Evolutionary conservation across 92 coral and sea anemone genomes (phyloP).

Genomic region (Paramuricea clavata): DNA sequence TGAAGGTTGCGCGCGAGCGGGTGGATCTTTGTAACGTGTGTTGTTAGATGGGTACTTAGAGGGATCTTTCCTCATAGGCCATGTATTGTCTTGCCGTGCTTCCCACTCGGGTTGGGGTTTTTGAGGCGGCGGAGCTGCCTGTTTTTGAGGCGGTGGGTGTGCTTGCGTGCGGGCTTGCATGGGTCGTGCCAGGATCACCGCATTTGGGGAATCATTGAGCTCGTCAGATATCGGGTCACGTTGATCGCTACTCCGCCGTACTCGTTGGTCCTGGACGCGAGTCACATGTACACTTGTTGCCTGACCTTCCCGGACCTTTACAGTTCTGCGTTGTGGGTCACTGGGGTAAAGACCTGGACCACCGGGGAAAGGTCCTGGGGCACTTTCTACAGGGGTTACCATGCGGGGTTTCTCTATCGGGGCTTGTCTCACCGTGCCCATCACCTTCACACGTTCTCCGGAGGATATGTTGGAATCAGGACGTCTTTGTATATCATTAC

Average conservation of each 20-base stretch:
- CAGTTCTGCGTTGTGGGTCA: conserved; percentile 28
- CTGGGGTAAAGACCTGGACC: not conserved
- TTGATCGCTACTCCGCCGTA: conserved; percentile 22
- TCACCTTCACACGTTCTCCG: conserved; percentile 38
- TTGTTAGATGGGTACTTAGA: not conserved
- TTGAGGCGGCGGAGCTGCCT: conserved; percentile 6
- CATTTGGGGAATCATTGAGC: conserved; percentile 3
- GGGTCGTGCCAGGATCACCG: conserved; percentile 41
- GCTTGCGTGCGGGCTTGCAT: not conserved
- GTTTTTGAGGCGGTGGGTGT: not conserved
- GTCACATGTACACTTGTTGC: conserved; percentile 18
- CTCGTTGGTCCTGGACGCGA: conserved; percentile 47
- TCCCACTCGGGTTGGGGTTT: conserved; percentile 51
- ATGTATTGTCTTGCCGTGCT: conserved; percentile 8
- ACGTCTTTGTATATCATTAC: conserved; percentile 7
- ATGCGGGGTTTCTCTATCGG: conserved; percentile 23
- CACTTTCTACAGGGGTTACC: conserved; percentile 26
- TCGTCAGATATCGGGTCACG: conserved; percentile 27
- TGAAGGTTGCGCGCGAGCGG: not conserved
- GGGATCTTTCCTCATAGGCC: conserved; percentile 12
- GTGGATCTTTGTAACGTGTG: conserved; percentile 20
- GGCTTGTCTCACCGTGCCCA: conserved; percentile 24
- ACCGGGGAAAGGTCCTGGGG: conserved; percentile 10
- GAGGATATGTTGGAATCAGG: conserved; percentile 20
- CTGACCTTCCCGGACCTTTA: conserved; percentile 43